A percentile compares a stretch with the other conserved stretches of the same genome.
These are phyloP conservation scores for Piezodorus guildinii DNA, from an alignment of 1,140 invertebrate species.

Conservation along the genomic window DNA sequence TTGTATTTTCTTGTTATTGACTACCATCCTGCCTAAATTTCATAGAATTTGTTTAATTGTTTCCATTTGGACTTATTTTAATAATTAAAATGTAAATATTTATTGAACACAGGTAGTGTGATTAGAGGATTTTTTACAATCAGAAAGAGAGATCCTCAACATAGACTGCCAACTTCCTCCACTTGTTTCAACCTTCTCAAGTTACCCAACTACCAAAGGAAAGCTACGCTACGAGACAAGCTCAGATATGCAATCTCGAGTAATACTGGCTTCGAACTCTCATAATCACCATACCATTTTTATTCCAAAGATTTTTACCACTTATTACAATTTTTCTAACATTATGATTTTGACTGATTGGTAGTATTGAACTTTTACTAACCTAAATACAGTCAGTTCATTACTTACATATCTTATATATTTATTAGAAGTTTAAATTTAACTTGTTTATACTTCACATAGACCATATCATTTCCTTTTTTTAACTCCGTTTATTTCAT, in stretches of 20 bases:
- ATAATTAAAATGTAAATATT: slow-evolving; percentile 18
- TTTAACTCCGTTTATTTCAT: too few relatives aligned
- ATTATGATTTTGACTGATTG: neutral
- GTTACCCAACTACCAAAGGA: slow-evolving; percentile 96
- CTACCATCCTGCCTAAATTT: too few relatives aligned
- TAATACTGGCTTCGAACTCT: slow-evolving; percentile 97
- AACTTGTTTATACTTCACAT: too few relatives aligned
- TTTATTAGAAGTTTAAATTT: too few relatives aligned
- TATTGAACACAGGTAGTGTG: slow-evolving; percentile 60
- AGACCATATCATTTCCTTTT: too few relatives aligned
- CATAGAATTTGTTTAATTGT: neutral
- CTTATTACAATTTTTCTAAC: neutral
- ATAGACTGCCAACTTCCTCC: slow-evolving; percentile 92
- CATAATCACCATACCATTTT: slow-evolving; percentile 41
- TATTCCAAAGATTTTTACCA: neutral
- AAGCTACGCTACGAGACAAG: slow-evolving; percentile 88
- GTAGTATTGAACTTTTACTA: too few relatives aligned
- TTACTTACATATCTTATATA: too few relatives aligned
- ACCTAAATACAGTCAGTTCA: too few relatives aligned
- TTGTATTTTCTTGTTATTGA: too few relatives aligned
- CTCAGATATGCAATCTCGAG: slow-evolving; percentile 92
- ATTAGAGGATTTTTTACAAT: slow-evolving; percentile 97
- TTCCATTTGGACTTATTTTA: neutral
- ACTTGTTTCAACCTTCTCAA: slow-evolving; percentile 99
- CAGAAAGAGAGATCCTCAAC: slow-evolving; percentile 86